Evolutionary conservation across 1,140 invertebrate genomes (phyloP).

Genomic region (Aleiodes sp.): DNA sequence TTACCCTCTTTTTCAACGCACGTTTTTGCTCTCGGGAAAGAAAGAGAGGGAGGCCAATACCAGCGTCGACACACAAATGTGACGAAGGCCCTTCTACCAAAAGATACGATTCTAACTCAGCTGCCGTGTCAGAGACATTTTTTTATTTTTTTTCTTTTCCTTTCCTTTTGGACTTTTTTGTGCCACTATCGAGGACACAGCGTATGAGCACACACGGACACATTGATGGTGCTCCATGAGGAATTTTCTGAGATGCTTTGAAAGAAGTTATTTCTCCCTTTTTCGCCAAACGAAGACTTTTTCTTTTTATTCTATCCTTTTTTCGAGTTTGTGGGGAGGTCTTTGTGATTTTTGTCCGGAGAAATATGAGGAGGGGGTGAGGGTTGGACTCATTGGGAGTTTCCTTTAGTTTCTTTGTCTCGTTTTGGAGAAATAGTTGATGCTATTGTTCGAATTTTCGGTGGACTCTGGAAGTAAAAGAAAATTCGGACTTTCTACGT

Average conservation of each 20-base stretch:
- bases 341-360: not conserved
- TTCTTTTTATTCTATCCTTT: no score
- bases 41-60: not conserved
- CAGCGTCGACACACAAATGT: constrained; percentile 33
- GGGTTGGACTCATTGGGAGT: no score
- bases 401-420: no score
- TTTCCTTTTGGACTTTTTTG: no score
- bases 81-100: constrained; percentile 38
- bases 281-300: not conserved
- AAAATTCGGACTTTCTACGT: no score
- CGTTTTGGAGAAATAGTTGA: no score
- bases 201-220: not conserved
- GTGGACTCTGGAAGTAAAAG: no score
- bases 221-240: constrained; percentile 13
- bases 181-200: not conserved
- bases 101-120: constrained; percentile 51
- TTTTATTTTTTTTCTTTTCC: constrained; percentile 39
- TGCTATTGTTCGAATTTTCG: no score
- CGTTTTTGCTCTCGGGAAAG: constrained; percentile 3
- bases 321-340: no score
- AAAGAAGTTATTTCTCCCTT: not conserved
- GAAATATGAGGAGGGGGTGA: no score
- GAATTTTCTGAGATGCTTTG: not conserved
- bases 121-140: constrained; percentile 51
- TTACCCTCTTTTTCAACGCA: constrained; percentile 8